phyloP scores from a whole-genome alignment of 1,140 invertebrate species.

The Phthorimaea operculella region DNA sequence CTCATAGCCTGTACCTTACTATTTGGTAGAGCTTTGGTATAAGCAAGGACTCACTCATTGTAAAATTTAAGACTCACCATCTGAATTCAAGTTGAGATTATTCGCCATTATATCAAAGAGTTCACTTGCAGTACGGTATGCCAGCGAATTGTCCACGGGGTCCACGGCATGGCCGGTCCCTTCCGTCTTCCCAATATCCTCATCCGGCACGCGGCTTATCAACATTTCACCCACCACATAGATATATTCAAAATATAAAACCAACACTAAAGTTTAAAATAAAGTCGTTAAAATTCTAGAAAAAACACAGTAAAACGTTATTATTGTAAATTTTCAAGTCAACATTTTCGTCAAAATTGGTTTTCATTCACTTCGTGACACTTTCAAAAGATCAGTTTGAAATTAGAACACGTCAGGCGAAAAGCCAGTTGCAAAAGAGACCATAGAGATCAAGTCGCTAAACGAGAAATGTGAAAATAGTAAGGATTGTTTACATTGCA shows the following conservation, averaged over 20 bases:
- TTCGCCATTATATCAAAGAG: slow-evolving; percentile 38
- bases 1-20: too few relatives aligned
- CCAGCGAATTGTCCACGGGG: slow-evolving; percentile 13
- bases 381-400: slow-evolving; percentile 17
- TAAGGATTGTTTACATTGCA: too few relatives aligned
- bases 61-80: slow-evolving; percentile 18
- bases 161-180: background rate
- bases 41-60: too few relatives aligned
- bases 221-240: slow-evolving; percentile 37
- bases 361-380: too few relatives aligned
- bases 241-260: slow-evolving; percentile 24
- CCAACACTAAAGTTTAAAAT: slow-evolving; percentile 12
- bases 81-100: slow-evolving; percentile 20
- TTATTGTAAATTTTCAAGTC: slow-evolving; percentile 44
- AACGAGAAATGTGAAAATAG: too few relatives aligned
- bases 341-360: slow-evolving; percentile 29
- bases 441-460: too few relatives aligned
- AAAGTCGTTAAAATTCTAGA: slow-evolving; percentile 23
- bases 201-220: slow-evolving; percentile 31
- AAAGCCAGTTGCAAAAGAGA: background rate
- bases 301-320: slow-evolving; percentile 39
- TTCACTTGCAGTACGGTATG: slow-evolving; percentile 38
- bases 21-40: too few relatives aligned
- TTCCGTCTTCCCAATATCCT: slow-evolving; percentile 6
- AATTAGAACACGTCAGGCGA: slow-evolving; percentile 15